Evolutionary conservation across 2,113 vertebrate genomes (phyloP).

Genomic region (Mirounga angustirostris): DNA sequence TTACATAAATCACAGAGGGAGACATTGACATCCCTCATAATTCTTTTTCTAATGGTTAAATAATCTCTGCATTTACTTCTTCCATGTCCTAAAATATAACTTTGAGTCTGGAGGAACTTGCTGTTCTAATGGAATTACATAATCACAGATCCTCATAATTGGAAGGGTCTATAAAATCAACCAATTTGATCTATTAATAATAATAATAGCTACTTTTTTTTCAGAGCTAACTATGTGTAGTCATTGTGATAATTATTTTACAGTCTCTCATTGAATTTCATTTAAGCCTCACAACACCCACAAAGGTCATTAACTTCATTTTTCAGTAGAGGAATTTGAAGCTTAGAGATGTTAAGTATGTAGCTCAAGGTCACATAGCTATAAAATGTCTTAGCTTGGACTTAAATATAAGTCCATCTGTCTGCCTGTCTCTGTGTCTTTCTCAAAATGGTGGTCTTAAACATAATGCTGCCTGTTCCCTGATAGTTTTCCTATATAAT

Average conservation of each 20-base stretch:
- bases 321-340: not conserved
- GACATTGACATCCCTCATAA: not conserved
- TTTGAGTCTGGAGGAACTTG: not conserved
- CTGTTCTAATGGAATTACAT: not conserved
- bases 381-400: not conserved
- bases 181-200: not conserved
- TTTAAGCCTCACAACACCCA: not conserved
- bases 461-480: not conserved
- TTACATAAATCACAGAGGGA: not conserved
- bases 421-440: not conserved
- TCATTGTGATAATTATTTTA: not conserved
- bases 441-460: not conserved
- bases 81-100: not conserved
- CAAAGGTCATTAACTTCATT: not conserved
- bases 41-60: not conserved
- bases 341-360: not conserved
- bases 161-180: not conserved
- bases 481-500: not conserved
- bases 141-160: not conserved
- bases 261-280: not conserved
- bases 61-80: conserved; percentile 3
- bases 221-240: not conserved
- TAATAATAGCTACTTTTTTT: not conserved
- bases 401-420: not conserved
- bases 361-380: not conserved